Conservation (phyloP, 2,113 vertebrate genomes). For the Malurus melanocephalus region DNA sequence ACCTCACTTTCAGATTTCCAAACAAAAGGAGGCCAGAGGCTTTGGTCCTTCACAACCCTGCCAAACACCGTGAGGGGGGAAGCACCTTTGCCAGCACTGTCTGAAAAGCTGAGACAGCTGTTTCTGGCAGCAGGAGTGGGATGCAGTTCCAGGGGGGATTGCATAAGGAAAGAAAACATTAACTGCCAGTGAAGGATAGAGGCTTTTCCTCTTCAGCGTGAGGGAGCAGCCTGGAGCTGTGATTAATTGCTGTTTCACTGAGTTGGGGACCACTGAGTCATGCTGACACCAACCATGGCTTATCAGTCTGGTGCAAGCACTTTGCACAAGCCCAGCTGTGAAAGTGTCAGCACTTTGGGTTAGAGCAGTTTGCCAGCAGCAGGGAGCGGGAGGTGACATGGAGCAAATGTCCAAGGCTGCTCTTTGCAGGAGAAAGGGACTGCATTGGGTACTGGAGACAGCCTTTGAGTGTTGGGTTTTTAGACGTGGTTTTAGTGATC, state of each 20-base stretch:
- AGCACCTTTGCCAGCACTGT: conserved; percentile 17
- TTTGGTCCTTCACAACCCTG: background rate
- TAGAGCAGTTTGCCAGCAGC: background rate
- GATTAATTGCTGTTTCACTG: background rate
- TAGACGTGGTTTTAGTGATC: background rate
- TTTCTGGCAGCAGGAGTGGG: background rate
- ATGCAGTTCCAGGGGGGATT: background rate
- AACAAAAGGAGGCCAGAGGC: conserved; percentile 7
- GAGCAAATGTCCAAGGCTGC: background rate
- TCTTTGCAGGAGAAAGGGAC: background rate
- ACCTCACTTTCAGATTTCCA: background rate
- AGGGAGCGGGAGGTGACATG: background rate
- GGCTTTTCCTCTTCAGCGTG: background rate
- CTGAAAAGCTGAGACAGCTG: background rate
- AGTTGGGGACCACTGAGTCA: background rate
- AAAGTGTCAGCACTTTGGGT: background rate
- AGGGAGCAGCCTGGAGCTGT: background rate
- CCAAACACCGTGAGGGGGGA: background rate
- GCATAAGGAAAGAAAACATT: background rate
- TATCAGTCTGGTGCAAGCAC: background rate
- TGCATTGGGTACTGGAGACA: background rate
- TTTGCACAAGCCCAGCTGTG: background rate
- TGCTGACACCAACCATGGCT: background rate
- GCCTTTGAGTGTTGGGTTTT: background rate
- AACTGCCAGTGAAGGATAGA: background rate